Evolutionary conservation across 1,140 invertebrate genomes (phyloP), one percentile per base, ranked within the genome.

Genomic region (Drosophila lowei): DNA sequence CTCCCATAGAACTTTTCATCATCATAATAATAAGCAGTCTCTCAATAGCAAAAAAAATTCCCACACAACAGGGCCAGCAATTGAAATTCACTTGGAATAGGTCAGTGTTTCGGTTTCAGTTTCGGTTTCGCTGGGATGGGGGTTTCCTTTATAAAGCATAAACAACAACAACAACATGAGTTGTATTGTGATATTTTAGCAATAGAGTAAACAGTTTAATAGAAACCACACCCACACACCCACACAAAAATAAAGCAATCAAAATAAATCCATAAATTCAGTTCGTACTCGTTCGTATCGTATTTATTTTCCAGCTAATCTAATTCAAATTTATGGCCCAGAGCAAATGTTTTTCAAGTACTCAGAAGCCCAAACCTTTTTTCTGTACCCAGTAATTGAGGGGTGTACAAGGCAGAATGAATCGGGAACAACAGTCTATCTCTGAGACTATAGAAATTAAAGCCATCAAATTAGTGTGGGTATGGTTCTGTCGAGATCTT

Each of bases 21-120:
- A 30, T 30, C 8, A 30, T 28, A 28, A 28, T 30, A 9, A 30
- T 53, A 66, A 68, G 55, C 64, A 42, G 13, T 46, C 34, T 18
- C 23, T 30, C 8, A 42, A 70, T 57, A 21, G 49, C 21, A 18
- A 49, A n/a, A 44, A 21, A 42, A 28, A 41, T 60, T 50, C 43
- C 47, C 38, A 23, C 23, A 65, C 43, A 60, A 4, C 52, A n/a
- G 30, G 59, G 56, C 53, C 65, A 66, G 46, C 79, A 85, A 86
- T 81, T 81, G 81, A 71, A 86, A 67, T 74, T 42, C 16, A 57
- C 77, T 85, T 85, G 77, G 83, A 86, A 74, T 85, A 85, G 81
- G 81, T 85, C 81, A 85, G 81, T 77, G 44, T 75, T 75, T 85
- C 62, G 54, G 53, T 70, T 70, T 70, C 53, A 11, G 67, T 72